Conservation (phyloP, 2,797 vertebrate species). For the Gymnocypris eckloni region DNA sequence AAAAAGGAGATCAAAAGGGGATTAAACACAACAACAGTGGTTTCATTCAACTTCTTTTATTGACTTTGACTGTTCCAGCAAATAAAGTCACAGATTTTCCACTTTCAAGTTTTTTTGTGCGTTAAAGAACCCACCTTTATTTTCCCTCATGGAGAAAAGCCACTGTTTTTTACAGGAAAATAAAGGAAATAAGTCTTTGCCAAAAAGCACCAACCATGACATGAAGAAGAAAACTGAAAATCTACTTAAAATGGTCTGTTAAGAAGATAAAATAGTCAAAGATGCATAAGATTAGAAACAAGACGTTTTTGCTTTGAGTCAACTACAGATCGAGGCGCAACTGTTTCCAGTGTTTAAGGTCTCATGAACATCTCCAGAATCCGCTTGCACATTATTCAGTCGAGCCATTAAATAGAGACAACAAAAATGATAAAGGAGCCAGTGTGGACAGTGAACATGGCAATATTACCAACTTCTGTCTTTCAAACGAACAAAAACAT, state of each 20-base stretch:
- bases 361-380: conserved; percentile 1
- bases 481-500: conserved; percentile 12
- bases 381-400: neutral
- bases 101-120: conserved; percentile 27
- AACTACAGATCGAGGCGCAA: neutral
- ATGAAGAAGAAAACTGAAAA: neutral
- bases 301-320: neutral
- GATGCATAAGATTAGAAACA: neutral
- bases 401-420: neutral
- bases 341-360: conserved; percentile 30
- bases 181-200: neutral
- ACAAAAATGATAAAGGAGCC: neutral
- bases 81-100: neutral
- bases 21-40: neutral
- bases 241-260: neutral
- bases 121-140: neutral
- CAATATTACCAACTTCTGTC: neutral
- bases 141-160: neutral
- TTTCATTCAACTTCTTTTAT: conserved; percentile 29
- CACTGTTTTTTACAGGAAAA: neutral
- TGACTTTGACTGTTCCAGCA: conserved; percentile 10
- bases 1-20: neutral
- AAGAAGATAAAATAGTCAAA: neutral
- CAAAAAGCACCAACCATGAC: conserved; percentile 14
- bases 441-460: conserved; percentile 27